Base-by-base conservation (phyloP, 2,113 vertebrate genomes). In the Capreolus pygargus region DNA sequence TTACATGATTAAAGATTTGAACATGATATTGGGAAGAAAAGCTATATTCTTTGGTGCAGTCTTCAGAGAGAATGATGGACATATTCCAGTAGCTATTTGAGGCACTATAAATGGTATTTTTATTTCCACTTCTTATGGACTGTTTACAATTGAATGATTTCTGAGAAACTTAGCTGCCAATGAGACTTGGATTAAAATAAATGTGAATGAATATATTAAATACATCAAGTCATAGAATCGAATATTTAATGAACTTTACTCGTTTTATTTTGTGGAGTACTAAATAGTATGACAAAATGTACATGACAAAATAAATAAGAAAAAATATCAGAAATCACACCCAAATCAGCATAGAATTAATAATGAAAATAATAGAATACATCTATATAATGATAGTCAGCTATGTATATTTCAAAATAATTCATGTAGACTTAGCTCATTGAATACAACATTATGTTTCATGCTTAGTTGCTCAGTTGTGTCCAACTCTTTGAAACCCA, bases 151-250 rank as follows among this genome's bases (percentile, higher is more conserved):
- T 95, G 55, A 92, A 27, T 78, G 39, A 78, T 33, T 85, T 30
- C 52, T 93, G 57, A 91, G 82, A 91, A 95, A 95, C 12, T 70
- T 79, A 76, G 39, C 23, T 76, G 70, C 70, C 39, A 27, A 45
- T 96, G 55, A 93, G 93, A 96, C 8, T 79, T 85, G 88, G 50
- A 81, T 64, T 87, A 88, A 54, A 85, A 91, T 43, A 28, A 92
- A 52, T 47, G 1, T 30, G 21, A 1, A 70, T 78, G 25, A 45
- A 95, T 16, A 87, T 52, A 17, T 91, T 79, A 81, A 94, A 81
- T 28, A 60, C 12, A 94, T 55, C 19, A 45, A 74, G 6, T 3
- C 54, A 70, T 70, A 92, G 13, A 89, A 67, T 76, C 21, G 19
- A 58, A 33, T 55, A 89, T 57, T 67, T 87, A 67, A 0, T 95